These are phyloP conservation scores for Rhagoletis pomonella DNA, from an alignment of 1,140 invertebrate genomes.

Conservation along the genomic window DNA sequence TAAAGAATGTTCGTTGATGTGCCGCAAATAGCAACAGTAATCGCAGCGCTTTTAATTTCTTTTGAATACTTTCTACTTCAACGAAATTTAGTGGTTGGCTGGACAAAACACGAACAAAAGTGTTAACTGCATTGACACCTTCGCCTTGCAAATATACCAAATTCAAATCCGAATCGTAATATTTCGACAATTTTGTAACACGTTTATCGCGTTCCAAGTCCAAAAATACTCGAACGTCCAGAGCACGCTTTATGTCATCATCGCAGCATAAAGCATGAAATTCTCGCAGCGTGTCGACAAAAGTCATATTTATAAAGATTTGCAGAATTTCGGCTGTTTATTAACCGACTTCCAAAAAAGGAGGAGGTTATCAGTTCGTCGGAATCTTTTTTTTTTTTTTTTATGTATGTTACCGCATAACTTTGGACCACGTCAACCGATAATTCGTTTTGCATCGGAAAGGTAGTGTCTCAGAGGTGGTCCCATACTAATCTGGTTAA, in stretches of 20 bases:
- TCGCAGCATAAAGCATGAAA: slow-evolving; percentile 53
- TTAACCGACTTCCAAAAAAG: too few relatives aligned
- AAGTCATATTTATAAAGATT: background rate
- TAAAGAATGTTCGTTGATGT: slow-evolving; percentile 66
- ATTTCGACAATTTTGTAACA: slow-evolving; percentile 18
- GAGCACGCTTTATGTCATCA: slow-evolving; percentile 55
- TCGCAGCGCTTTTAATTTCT: slow-evolving; percentile 49
- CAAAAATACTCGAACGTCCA: slow-evolving; percentile 61
- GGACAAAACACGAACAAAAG: slow-evolving; percentile 60
- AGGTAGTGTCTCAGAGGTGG: too few relatives aligned
- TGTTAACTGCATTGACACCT: background rate
- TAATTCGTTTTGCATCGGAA: too few relatives aligned
- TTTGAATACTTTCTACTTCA: slow-evolving; percentile 58
- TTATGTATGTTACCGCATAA: too few relatives aligned
- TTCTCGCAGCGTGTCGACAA: background rate
- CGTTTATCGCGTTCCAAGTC: slow-evolving; percentile 61
- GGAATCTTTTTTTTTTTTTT: too few relatives aligned
- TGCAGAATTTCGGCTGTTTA: background rate
- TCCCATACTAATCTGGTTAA: too few relatives aligned
- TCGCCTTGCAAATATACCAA: slow-evolving; percentile 61
- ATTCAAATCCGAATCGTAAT: slow-evolving; percentile 59
- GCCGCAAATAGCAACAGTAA: slow-evolving; percentile 63
- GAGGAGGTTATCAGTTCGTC: too few relatives aligned
- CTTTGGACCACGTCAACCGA: too few relatives aligned
- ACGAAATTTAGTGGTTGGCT: slow-evolving; percentile 61